Evolutionary conservation across 53 echinoderm and acorn worm species (phyloP).

Genomic region (Patiria pectinifera): DNA sequence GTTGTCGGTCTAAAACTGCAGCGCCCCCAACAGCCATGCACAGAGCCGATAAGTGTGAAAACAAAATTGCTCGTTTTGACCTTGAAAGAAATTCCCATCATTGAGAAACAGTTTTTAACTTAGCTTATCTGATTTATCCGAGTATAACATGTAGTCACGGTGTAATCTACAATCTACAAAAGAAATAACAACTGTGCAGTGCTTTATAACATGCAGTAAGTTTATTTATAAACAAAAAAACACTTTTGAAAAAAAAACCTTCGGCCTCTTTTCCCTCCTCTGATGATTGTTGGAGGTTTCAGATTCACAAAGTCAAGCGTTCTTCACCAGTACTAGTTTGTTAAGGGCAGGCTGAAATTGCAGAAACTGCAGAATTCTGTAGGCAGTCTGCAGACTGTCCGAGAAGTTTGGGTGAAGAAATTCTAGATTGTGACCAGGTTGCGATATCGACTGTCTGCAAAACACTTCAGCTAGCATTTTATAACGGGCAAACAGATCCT

Average conservation of each 20-base stretch:
- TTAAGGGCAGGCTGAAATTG: background rate
- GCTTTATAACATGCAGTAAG: background rate
- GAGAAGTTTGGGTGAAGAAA: no score
- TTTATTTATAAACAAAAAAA: background rate
- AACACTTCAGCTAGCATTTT: no score
- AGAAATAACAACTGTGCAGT: background rate
- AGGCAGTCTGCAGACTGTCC: no score
- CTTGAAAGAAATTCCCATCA: background rate
- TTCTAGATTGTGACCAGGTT: no score
- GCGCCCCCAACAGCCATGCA: background rate
- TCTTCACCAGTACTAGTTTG: background rate
- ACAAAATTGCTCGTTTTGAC: background rate
- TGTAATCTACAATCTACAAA: slow-evolving; percentile 3
- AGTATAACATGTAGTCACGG: background rate
- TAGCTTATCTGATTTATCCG: background rate
- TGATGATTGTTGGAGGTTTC: background rate
- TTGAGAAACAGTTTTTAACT: background rate
- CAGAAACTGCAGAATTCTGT: no score
- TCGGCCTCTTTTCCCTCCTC: background rate
- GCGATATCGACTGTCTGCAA: no score
- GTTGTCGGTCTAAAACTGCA: background rate
- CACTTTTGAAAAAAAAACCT: background rate
- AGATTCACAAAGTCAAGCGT: background rate
- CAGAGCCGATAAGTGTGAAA: background rate
- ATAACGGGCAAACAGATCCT: no score